Base-by-base conservation (phyloP, 2,113 vertebrate genomes). In the Erythrolamprus reginae region DNA sequence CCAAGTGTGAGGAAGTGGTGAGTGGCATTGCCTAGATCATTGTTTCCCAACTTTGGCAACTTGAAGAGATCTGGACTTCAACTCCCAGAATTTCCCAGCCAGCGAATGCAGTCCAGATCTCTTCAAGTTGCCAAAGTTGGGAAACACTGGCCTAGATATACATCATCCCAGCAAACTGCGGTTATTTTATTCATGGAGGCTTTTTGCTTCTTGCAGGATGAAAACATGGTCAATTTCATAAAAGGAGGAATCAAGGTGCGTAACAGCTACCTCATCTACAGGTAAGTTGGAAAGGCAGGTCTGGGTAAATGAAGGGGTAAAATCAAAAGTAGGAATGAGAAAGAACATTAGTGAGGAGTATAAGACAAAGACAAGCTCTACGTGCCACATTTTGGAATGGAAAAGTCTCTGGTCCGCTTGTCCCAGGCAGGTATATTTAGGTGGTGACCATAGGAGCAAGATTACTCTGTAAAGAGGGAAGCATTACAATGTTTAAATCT, bases 151-250 rank as follows among this genome's bases (percentile, higher is more conserved):
- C 15, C 48, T 58, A 86, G 15, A 28, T 26, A n/a, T 26, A 33
- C 13, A 42, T 55, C 7, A 86, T 42, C 53, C 10, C 26, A 42
- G 38, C 8, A 33, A 24, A 45, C 50, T 19, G 89, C 48, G 13
- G 24, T 33, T 45, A 21, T 17, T 42, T n/a, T 55, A 48, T 19
- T 23, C 8, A 7, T 53, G 3, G 17, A 51, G 58, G 45, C 70
- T 45, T 83, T 86, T 38, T 50, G n/a, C 38, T 86, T 92, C 84
- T 92, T 90, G 56, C 94, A 99, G 98, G 98, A 99, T 93, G 98
- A 98, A 97, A 99, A 98, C 95, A 98, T 98, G 98, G 98, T 99
- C 95, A 98, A 97, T 95, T 99, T 99, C 93, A 98, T 99, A 95
- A 99, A 98, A 96, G 98, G 98, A 0, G 98, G 98, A 90, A 98